Percentiles rank a stretch among this genome's conserved stretches.
Conservation (phyloP, 2,888 invertebrate species). For the Watsonalla cultraria region DNA sequence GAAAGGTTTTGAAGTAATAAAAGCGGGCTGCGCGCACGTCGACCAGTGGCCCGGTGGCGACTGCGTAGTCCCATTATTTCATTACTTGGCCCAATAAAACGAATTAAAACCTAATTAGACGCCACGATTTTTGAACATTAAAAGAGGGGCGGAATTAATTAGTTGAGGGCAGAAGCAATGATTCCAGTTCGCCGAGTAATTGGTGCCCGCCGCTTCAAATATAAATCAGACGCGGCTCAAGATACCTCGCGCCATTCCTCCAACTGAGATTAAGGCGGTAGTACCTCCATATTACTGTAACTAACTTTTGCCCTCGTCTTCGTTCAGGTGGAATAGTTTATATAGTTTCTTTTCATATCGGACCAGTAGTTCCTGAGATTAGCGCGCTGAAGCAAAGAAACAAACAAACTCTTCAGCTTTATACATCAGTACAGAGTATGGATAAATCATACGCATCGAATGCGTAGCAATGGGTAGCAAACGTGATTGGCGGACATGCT, state of each 20-base stretch:
- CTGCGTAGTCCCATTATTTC: slow-evolving; percentile 48
- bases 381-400: too few relatives aligned
- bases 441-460: too few relatives aligned
- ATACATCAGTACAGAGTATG: too few relatives aligned
- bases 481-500: too few relatives aligned
- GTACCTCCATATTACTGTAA: too few relatives aligned
- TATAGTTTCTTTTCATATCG: too few relatives aligned
- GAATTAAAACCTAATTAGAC: slow-evolving; percentile 78
- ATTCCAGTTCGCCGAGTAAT: slow-evolving; percentile 72
- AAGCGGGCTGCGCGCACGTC: slow-evolving; percentile 20
- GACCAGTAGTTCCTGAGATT: too few relatives aligned
- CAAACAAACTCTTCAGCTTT: too few relatives aligned
- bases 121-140: slow-evolving; percentile 77
- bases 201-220: slow-evolving; percentile 55
- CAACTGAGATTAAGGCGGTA: too few relatives aligned
- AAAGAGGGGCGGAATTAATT: slow-evolving; percentile 75
- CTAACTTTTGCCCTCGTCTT: too few relatives aligned
- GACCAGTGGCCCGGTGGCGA: slow-evolving; percentile 27
- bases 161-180: slow-evolving; percentile 68
- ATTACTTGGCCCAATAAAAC: slow-evolving; percentile 72
- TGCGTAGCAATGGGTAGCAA: too few relatives aligned
- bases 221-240: slow-evolving; percentile 42
- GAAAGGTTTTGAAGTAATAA: slow-evolving; percentile 33
- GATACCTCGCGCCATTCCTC: slow-evolving; percentile 13
- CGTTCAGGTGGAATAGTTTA: too few relatives aligned